These are phyloP conservation scores for Scopus umbretta DNA, from an alignment of 2,113 vertebrate genomes.

Conservation along the genomic window DNA sequence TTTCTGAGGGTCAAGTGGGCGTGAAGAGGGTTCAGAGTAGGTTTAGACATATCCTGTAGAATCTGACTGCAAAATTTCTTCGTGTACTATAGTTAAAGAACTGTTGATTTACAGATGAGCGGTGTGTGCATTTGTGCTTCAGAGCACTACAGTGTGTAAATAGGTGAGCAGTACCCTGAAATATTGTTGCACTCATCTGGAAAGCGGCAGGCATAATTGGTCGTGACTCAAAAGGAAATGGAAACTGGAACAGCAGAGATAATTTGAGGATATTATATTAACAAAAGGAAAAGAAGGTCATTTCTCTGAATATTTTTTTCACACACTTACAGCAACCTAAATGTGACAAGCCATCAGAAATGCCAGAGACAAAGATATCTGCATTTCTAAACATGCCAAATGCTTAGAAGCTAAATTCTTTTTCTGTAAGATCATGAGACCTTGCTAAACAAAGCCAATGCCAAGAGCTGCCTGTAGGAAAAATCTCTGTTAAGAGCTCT, in stretches of 20 bases:
- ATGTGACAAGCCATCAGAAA: conserved; percentile 34
- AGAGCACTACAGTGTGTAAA: neutral
- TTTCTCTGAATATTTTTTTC: conserved; percentile 24
- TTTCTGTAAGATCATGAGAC: neutral
- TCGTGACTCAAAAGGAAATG: neutral
- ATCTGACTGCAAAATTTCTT: neutral
- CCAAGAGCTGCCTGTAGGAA: neutral
- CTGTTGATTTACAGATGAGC: neutral
- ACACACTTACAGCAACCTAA: neutral
- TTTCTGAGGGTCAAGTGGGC: neutral
- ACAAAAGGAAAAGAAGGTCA: neutral
- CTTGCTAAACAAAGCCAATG: neutral
- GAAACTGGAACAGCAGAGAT: neutral
- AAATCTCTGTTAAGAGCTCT: neutral
- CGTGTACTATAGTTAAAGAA: neutral
- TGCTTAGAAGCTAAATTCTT: conserved; percentile 1
- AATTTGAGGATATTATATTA: neutral
- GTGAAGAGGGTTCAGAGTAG: neutral
- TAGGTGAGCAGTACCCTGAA: neutral
- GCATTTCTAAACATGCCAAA: conserved; percentile 24
- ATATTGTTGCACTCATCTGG: neutral
- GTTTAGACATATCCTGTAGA: neutral
- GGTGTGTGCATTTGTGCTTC: neutral
- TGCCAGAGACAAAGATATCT: conserved; percentile 11
- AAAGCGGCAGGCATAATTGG: neutral